Base-by-base conservation (phyloP, 1,140 invertebrate genomes). In the Thalassaphorura encarpata region DNA sequence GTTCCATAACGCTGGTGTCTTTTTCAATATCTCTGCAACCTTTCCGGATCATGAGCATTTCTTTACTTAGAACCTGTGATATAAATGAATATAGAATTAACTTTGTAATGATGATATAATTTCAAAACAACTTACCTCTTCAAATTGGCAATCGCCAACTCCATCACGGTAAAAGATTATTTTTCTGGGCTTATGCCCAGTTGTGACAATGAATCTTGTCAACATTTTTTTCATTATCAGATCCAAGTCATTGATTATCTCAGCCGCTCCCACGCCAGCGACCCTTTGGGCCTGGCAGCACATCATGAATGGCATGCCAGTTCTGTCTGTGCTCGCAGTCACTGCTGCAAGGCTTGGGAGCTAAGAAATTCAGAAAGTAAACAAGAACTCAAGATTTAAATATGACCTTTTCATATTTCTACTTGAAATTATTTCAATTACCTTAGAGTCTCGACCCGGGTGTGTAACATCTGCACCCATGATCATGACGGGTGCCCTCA, bases 41-140 rank as follows among this genome's bases (percentile, higher is more conserved):
- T 11, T 66, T 66, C 62, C 78, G 75, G 21, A 91, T 81, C 0
- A 81, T 82, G 2, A 66, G 62, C 40, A 89, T 67, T 70, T 90
- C 87, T 40, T 68, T 61, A 24, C 74, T 62, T 3, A 78, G 59
- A 43, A 74, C 67, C 50, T 67, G 69, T 89, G 41, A 68, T 59
- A 28, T n/a, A n/a, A n/a, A n/a, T n/a, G n/a, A n/a, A n/a, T n/a
- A n/a, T n/a, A n/a, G n/a, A n/a, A n/a, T n/a, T 74, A 62, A 43
- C 15, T 53, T 27, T 13, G 43, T 42, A 42, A 43, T 33, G 19
- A 50, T 2, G 41, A n/a, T n/a, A n/a, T n/a, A n/a, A n/a, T n/a
- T n/a, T n/a, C n/a, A n/a, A n/a, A n/a, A n/a, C n/a, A n/a, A 47
- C 18, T 18, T 45, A 73, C 68, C 47, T 67, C 60, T 4, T 52